phyloP scores from a whole-genome alignment of 2,113 vertebrate species.

The Vulpes ferrilata region DNA sequence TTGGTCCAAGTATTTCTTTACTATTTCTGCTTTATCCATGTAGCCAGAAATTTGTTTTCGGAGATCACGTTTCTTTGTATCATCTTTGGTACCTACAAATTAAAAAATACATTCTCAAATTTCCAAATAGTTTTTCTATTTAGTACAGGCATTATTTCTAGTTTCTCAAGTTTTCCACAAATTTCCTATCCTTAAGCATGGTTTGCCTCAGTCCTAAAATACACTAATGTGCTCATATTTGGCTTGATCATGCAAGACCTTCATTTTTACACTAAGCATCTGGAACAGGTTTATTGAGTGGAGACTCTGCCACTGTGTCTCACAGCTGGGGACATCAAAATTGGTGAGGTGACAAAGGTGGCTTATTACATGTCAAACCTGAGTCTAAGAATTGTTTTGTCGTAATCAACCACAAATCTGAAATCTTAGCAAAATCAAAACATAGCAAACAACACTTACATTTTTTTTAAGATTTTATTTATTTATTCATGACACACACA shows the following conservation, averaged over 20 bases:
- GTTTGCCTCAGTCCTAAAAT: neutral
- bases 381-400: neutral
- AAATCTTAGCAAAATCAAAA: constrained; percentile 41
- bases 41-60: constrained; percentile 94
- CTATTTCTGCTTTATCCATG: constrained; percentile 96
- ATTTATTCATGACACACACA: too few species aligned
- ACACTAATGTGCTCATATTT: neutral
- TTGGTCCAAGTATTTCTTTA: constrained; percentile 94
- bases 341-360: neutral
- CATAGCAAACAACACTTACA: neutral
- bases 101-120: constrained; percentile 48
- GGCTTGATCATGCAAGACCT: neutral
- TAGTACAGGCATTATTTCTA: neutral
- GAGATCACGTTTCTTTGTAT: constrained; percentile 91
- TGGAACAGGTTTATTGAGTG: neutral
- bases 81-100: constrained; percentile 92
- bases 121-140: constrained; percentile 52
- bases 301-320: neutral
- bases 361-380: neutral
- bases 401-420: neutral
- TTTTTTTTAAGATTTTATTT: too few species aligned
- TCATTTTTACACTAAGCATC: neutral
- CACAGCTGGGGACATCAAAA: neutral
- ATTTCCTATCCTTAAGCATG: neutral
- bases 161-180: neutral